Evolutionary conservation across 2,888 invertebrate genomes (phyloP), one percentile per base, ranked within the genome.

Genomic region (Ametastegia equiseti): DNA sequence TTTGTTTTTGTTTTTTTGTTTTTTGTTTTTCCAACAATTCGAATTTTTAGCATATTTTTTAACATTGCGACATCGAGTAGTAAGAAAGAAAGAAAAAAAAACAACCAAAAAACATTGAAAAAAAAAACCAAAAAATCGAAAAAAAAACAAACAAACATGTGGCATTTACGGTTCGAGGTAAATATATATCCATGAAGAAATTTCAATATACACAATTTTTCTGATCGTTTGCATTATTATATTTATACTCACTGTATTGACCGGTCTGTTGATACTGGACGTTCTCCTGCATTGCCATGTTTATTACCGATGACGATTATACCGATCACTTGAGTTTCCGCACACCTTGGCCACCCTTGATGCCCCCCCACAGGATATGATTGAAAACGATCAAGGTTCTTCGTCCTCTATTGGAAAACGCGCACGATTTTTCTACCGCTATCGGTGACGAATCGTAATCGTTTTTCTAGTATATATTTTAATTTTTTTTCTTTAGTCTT

Each of bases 161-260:
- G 1, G 23, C 19, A 9, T 54, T 54, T 33, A 11, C 30, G 13
- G 2, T 13, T 1, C 1, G 30, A 60, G 67, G 19, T 67, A 19
- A 39, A 33, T 23, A 5, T 39, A 36, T 9, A 54, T 6, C n/a
- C 54, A 15, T 15, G 3, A 19, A n/a, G 9, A 19, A 15, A 13
- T 63, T 63, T 27, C 27, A 30, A 1, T 30, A 6, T 27, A 27
- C 13, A 6, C 6, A 45, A 45, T 47, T 36, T n/a, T 33, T 36
- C 1, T 65, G n/a, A n/a, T 47, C 4, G 19, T 23, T 47, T 13
- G 13, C 75, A 9, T 5, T 13, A 0, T n/a, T n/a, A 54, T n/a
- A 50, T 67, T 67, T 19, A 67, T 67, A 78, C 77, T 78, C 77
- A 78, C 77, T 60, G 39, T 57, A 60, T n/a, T 78, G 60, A n/a